Base-by-base conservation (phyloP, 2,888 invertebrate species). In the Phorcus lineatus region DNA sequence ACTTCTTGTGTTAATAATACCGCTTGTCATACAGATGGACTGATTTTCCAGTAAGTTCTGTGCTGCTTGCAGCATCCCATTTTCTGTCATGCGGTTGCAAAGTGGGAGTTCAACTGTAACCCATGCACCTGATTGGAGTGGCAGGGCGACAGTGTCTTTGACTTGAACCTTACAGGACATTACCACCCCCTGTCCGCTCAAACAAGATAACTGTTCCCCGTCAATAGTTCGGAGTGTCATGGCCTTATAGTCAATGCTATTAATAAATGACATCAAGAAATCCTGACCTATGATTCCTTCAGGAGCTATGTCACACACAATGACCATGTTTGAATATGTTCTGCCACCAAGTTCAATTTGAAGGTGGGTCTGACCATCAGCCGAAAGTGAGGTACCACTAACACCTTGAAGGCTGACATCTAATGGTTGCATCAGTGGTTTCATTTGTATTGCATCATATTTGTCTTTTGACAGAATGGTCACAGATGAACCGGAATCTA, bases 401-500 rank as follows among this genome's bases (percentile, higher is more conserved):
- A 47, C 47, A 47, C 47, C 47, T 47, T 47, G 11, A 13, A 47
- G 47, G 13, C 13, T 13, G 47, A 47, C 47, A 47, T 47, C 47
- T 11, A 47, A 47, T 47, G 47, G 47, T 47, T 47, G 47, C 13
- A 47, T 47, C 47, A 13, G 4, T 47, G 47, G 47, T 13, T 47
- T 47, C 47, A 6, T 13, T 24, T 57, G 4, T 11, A 82, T 74
- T 16, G 31, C 47, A 22, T 80, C 28, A 78, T 57, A 82, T 36
- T 74, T 24, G 16, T 9, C 24, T 16, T 22, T 40, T 7, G 80
- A 74, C 53, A 82, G 36, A 13, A 82, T 31, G 24, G 82, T 80
- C 57, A 77, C 53, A 17, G 78, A 53, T 40, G 82, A 52, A 16
- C 82, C 80, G 55, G 79, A 80, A 55, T 82, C 82, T 0, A 81